These are phyloP conservation scores for Aptenodytes forsteri DNA, from an alignment of 2,113 vertebrate species.

Conservation along the genomic window DNA sequence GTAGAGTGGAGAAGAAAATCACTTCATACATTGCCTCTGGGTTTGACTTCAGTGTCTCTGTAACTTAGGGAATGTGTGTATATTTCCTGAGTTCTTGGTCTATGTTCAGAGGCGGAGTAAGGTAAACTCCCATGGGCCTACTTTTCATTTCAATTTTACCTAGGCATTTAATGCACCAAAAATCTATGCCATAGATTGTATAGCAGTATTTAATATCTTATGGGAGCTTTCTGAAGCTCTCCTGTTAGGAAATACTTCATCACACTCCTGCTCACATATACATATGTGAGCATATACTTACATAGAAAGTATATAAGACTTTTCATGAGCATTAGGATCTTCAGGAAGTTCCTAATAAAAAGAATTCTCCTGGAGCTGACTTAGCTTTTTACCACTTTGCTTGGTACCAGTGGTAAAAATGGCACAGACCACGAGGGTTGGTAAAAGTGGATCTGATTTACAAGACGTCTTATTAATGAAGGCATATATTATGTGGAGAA, in stretches of 20 bases:
- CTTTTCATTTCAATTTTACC: neutral
- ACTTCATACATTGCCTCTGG: neutral
- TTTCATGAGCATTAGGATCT: neutral
- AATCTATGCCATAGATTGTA: neutral
- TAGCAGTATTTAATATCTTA: neutral
- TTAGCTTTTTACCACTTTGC: neutral
- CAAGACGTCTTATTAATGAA: fast-evolving
- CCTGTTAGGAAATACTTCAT: neutral
- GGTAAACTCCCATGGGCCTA: neutral
- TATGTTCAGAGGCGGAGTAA: neutral
- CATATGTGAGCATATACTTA: neutral
- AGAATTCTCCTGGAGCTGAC: neutral
- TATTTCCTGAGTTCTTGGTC: neutral
- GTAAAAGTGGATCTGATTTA: neutral
- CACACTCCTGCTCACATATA: neutral
- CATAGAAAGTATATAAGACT: neutral
- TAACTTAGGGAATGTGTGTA: neutral
- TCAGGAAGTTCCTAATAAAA: neutral
- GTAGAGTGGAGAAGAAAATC: neutral
- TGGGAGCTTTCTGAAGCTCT: neutral
- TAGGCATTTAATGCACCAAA: neutral
- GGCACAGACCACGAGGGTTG: neutral
- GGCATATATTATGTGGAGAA: neutral
- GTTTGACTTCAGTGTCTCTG: neutral
- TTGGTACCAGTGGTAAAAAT: neutral